Evolutionary conservation across 2,888 invertebrate genomes (phyloP).

Genomic region (Autographa gamma): DNA sequence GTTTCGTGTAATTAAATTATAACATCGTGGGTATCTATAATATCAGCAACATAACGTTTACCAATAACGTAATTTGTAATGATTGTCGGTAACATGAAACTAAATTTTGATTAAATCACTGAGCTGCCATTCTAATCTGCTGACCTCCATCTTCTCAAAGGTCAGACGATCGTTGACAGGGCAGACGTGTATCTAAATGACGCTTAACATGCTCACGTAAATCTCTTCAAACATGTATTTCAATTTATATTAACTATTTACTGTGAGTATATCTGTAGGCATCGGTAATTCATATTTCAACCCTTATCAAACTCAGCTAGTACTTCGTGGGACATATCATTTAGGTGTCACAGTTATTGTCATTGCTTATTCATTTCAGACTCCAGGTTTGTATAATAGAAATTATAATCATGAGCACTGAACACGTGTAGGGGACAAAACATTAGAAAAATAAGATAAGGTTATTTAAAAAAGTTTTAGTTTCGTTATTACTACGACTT

Average conservation of each 20-base stretch:
- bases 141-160: constrained; percentile 46
- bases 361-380: constrained; percentile 30
- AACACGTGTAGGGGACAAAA: neutral
- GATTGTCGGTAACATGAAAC: constrained; percentile 27
- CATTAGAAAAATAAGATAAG: neutral
- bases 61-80: constrained; percentile 12
- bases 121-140: constrained; percentile 21
- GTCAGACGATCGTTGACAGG: constrained; percentile 53
- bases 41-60: neutral
- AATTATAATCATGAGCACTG: neutral
- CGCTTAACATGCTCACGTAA: constrained; percentile 49
- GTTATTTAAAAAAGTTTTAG: neutral
- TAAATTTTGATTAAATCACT: constrained; percentile 41
- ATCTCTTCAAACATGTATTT: constrained; percentile 38
- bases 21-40: neutral
- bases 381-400: neutral
- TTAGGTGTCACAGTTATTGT: constrained; percentile 35
- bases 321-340: constrained; percentile 49
- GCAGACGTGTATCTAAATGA: constrained; percentile 50
- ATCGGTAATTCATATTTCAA: constrained; percentile 63
- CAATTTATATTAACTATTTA: constrained; percentile 46
- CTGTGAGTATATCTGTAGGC: constrained; percentile 19
- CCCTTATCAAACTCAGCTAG: constrained; percentile 65
- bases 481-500: too few species aligned
- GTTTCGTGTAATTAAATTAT: constrained; percentile 42